These are phyloP conservation scores for Linnaemya tessellans DNA, from an alignment of 2,888 invertebrate species.

Conservation along the genomic window DNA sequence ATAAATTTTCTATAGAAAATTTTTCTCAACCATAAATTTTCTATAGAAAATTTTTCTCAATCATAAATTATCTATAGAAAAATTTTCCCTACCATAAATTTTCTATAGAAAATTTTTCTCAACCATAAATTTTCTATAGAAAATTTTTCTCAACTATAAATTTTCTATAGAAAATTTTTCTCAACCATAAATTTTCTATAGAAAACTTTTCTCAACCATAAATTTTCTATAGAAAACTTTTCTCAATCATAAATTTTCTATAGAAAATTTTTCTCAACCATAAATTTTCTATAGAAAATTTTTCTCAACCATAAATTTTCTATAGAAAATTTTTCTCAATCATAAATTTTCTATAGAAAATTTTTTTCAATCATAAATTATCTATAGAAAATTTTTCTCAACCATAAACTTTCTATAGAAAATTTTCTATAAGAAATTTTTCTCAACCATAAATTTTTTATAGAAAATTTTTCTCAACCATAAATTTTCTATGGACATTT, in stretches of 20 bases:
- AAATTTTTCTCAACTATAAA: neutral
- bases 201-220: neutral
- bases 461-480: neutral
- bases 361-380: neutral
- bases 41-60: too few species aligned
- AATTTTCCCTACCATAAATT: neutral
- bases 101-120: neutral
- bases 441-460: neutral
- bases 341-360: slow-evolving; percentile 6
- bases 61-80: neutral
- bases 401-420: too few species aligned
- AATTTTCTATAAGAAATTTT: neutral
- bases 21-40: neutral
- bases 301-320: neutral
- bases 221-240: neutral
- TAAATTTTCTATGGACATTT: too few species aligned
- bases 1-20: neutral
- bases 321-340: too few species aligned
- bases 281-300: neutral
- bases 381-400: neutral
- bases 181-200: too few species aligned
- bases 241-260: neutral
- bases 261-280: neutral
- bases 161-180: neutral
- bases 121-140: neutral